These are phyloP conservation scores for Sardina pilchardus DNA, from an alignment of 2,113 vertebrate genomes.

Conservation along the genomic window DNA sequence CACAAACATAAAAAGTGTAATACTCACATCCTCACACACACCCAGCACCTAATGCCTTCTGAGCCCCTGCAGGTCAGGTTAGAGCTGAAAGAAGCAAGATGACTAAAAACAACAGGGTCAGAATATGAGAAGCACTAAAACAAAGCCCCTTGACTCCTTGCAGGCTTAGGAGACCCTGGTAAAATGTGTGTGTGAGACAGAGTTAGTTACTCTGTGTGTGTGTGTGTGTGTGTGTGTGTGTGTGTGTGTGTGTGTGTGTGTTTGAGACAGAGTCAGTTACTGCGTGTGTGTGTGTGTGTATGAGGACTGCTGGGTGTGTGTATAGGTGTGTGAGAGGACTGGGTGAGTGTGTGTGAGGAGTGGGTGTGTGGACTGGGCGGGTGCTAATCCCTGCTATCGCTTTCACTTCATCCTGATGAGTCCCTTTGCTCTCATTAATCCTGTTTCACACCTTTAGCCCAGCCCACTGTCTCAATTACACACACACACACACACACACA, in stretches of 20 bases:
- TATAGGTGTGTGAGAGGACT: not conserved
- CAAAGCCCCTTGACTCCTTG: not conserved
- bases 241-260: not conserved
- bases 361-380: not conserved
- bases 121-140: not conserved
- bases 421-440: slow-evolving; percentile 22
- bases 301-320: not conserved
- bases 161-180: not conserved
- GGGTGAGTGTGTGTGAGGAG: not conserved
- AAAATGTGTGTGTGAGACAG: not conserved
- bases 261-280: not conserved
- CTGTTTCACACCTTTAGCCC: slow-evolving; percentile 12
- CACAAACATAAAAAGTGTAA: not conserved
- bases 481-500: slow-evolving; percentile 8
- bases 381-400: slow-evolving; percentile 11
- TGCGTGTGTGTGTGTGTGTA: not conserved
- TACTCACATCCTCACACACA: not conserved
- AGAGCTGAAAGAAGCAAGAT: not conserved
- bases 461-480: slow-evolving; percentile 11
- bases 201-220: slow-evolving; percentile 3
- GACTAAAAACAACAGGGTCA: not conserved
- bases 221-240: not conserved
- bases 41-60: not conserved
- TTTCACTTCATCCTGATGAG: slow-evolving; percentile 16
- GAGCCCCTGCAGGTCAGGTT: not conserved